A percentile compares a stretch with the other conserved stretches of the same genome.
phyloP scores from a whole-genome alignment of 2,113 vertebrate genomes.

The Campylomormyrus numenius region DNA sequence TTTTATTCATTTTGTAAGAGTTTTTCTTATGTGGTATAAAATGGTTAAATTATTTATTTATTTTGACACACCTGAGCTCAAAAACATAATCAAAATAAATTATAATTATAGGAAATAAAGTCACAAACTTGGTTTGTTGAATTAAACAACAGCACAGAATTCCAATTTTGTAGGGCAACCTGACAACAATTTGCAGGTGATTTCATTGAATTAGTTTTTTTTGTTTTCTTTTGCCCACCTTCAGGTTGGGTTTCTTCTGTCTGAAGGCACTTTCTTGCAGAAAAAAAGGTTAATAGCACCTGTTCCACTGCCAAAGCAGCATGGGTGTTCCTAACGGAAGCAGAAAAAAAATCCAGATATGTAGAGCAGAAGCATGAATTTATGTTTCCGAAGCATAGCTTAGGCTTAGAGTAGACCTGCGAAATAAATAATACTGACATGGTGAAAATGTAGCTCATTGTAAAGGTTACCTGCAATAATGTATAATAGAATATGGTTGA shows the following conservation, averaged over 20 bases:
- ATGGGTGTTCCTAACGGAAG: neutral
- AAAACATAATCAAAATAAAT: neutral
- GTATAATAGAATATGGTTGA: slow-evolving; percentile 10
- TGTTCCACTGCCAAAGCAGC: neutral
- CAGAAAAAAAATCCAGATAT: neutral
- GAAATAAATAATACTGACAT: neutral
- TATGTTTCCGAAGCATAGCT: neutral
- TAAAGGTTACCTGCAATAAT: neutral
- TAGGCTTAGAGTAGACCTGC: neutral
- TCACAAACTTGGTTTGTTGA: neutral
- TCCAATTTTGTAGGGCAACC: neutral
- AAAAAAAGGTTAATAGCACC: neutral
- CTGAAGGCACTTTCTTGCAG: neutral
- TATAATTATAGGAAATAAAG: neutral
- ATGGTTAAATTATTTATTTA: neutral
- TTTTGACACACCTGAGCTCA: too few species aligned
- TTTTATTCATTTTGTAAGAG: neutral
- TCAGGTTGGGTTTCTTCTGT: neutral
- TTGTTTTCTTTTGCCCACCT: neutral
- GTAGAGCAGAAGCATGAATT: neutral
- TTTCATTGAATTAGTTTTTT: neutral
- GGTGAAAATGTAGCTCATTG: neutral
- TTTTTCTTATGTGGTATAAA: neutral
- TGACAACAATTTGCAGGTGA: neutral
- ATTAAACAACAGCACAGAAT: neutral